Evolutionary conservation across 2,888 invertebrate genomes (phyloP).

Genomic region (Parnassius glacialis): DNA sequence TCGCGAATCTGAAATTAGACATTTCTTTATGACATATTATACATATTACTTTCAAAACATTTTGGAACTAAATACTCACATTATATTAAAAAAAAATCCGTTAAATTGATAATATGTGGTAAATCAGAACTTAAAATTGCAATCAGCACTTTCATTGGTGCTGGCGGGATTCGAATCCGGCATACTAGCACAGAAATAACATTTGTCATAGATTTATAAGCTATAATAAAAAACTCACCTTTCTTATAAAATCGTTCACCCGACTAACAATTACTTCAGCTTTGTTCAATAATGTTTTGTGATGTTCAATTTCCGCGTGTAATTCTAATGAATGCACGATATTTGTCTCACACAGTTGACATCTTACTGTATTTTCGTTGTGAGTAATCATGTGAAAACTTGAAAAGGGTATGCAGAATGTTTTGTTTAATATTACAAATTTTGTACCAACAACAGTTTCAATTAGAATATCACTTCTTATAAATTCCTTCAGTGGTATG

Average conservation of each 20-base stretch:
- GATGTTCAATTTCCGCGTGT: constrained; percentile 25
- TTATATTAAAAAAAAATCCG: background rate
- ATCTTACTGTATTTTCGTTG: constrained; percentile 29
- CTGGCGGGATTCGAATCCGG: too few relatives aligned
- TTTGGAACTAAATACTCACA: background rate
- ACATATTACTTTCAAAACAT: background rate
- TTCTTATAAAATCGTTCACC: constrained; percentile 34
- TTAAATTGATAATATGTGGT: background rate
- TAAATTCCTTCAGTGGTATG: background rate
- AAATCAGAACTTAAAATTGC: too few relatives aligned
- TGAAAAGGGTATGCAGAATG: constrained; percentile 32
- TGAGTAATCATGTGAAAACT: constrained; percentile 36
- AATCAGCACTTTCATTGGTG: too few relatives aligned
- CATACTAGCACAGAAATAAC: too few relatives aligned
- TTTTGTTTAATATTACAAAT: constrained; percentile 39
- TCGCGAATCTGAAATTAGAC: constrained; percentile 38
- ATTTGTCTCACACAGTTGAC: constrained; percentile 36
- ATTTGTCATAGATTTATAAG: background rate
- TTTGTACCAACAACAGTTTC: background rate
- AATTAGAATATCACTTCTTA: background rate
- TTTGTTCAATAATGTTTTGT: constrained; percentile 19
- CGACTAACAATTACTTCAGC: constrained; percentile 28
- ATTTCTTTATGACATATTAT: background rate
- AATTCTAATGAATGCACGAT: background rate
- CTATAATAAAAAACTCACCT: constrained; percentile 29